phyloP scores from a whole-genome alignment of 2,888 invertebrate species.

The Priocnemis perturbator region DNA sequence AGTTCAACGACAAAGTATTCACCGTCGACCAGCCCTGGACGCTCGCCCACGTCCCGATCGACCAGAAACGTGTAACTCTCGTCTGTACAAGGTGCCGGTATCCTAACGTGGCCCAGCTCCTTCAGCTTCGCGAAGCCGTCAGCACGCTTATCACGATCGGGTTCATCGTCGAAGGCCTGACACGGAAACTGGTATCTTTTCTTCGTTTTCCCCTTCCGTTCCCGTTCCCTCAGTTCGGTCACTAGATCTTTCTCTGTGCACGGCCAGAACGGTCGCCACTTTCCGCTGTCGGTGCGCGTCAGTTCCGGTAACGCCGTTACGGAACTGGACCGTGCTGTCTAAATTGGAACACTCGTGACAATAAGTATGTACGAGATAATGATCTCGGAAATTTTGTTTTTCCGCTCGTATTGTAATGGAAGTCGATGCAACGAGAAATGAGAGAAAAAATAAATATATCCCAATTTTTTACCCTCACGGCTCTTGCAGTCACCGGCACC shows the following conservation, averaged over 20 bases:
- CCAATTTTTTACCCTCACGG: too few species aligned
- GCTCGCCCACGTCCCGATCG: constrained; percentile 60
- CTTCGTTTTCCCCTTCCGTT: constrained; percentile 40
- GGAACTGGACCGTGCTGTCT: constrained; percentile 15
- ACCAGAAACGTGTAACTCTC: constrained; percentile 25
- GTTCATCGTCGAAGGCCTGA: constrained; percentile 34
- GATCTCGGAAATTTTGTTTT: too few species aligned
- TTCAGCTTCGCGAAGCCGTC: constrained; percentile 59
- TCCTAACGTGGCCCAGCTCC: constrained; percentile 66
- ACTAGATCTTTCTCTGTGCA: constrained; percentile 52
- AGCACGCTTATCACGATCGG: constrained; percentile 31
- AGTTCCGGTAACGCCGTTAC: constrained; percentile 13
- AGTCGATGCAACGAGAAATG: too few species aligned
- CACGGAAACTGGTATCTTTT: constrained; percentile 55
- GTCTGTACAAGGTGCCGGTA: constrained; percentile 43
- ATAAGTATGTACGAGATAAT: too few species aligned
- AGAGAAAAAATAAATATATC: too few species aligned
- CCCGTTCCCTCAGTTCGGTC: constrained; percentile 35
- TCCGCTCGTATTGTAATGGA: too few species aligned
- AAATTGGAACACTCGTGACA: background rate
- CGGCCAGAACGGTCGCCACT: constrained; percentile 60
- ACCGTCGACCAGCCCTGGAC: constrained; percentile 66
- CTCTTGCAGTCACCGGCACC: too few species aligned
- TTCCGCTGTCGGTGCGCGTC: constrained; percentile 35
- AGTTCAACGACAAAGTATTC: constrained; percentile 62